These are phyloP conservation scores for Polyommatus iphigenia DNA, from an alignment of 2,888 invertebrate species.

Conservation along the genomic window DNA sequence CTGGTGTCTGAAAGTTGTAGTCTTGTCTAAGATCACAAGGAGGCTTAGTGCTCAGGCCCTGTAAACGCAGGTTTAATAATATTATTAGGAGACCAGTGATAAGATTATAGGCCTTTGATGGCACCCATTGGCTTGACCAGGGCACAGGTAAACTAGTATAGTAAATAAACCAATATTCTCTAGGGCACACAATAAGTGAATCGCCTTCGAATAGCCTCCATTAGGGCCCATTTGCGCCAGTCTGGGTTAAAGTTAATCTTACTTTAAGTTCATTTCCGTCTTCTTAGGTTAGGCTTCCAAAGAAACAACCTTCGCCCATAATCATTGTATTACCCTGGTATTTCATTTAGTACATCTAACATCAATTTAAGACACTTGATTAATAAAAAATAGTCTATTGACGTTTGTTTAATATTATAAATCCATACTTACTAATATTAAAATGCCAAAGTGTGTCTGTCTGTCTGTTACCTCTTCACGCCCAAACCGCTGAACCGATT, in stretches of 20 bases:
- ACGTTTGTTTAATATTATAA: too few species aligned
- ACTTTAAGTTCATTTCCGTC: neutral
- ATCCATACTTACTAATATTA: too few species aligned
- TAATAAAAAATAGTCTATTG: too few species aligned
- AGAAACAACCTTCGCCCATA: neutral
- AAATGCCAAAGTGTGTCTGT: too few species aligned
- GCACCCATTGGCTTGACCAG: neutral
- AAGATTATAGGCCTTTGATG: conserved; percentile 5
- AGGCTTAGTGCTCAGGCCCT: neutral
- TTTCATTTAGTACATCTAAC: too few species aligned
- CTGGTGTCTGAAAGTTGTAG: neutral
- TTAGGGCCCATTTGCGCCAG: neutral
- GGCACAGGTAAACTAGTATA: conserved; percentile 8
- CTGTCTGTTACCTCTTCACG: too few species aligned
- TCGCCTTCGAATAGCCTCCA: neutral
- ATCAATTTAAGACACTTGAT: too few species aligned
- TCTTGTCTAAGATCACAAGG: neutral
- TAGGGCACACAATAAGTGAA: conserved; percentile 2
- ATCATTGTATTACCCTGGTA: neutral
- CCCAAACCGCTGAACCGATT: too few species aligned
- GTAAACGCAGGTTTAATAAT: neutral
- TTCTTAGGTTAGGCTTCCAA: neutral
- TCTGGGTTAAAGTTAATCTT: neutral
- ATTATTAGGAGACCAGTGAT: conserved; percentile 1
- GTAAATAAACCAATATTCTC: neutral